Conservation (phyloP, 1,140 invertebrate species). For the Trichoplusia ni region DNA sequence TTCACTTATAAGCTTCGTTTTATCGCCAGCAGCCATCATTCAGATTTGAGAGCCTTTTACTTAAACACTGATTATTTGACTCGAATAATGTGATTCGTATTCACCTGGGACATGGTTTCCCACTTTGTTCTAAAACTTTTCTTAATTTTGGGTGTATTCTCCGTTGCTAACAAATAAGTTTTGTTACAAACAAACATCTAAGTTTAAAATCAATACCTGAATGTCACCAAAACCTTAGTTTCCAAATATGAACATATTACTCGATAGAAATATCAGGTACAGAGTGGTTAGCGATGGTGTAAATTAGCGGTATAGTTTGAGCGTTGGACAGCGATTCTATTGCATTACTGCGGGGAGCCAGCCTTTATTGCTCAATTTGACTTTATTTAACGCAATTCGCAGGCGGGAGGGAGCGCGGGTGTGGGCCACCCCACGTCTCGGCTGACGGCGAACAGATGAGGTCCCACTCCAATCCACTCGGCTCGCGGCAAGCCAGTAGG, state of each 20-base stretch:
- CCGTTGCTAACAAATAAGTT: no score
- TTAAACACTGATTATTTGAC: no score
- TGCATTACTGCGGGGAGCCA: slow-evolving; percentile 68
- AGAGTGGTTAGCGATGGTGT: no score
- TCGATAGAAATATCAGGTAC: no score
- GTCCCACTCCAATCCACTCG: slow-evolving; percentile 78
- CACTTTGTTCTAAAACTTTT: neutral
- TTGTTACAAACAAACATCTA: neutral
- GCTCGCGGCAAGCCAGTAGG: slow-evolving; percentile 61
- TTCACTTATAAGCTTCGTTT: slow-evolving; percentile 30
- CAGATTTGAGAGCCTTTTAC: slow-evolving; percentile 13
- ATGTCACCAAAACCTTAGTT: no score
- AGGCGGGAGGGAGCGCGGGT: slow-evolving; percentile 40
- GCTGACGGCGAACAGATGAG: slow-evolving; percentile 76
- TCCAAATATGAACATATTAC: no score
- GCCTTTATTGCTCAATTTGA: slow-evolving; percentile 82
- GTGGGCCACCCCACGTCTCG: slow-evolving; percentile 47
- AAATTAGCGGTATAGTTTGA: slow-evolving; percentile 66
- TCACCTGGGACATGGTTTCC: neutral
- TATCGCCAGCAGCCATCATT: slow-evolving; percentile 14
- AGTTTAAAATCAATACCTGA: no score
- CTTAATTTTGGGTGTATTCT: no score
- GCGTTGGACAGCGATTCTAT: slow-evolving; percentile 60
- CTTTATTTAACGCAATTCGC: slow-evolving; percentile 80
- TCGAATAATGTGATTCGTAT: neutral